Base-by-base conservation (phyloP, 2,888 invertebrate species). In the Caenorhabditis becei region DNA sequence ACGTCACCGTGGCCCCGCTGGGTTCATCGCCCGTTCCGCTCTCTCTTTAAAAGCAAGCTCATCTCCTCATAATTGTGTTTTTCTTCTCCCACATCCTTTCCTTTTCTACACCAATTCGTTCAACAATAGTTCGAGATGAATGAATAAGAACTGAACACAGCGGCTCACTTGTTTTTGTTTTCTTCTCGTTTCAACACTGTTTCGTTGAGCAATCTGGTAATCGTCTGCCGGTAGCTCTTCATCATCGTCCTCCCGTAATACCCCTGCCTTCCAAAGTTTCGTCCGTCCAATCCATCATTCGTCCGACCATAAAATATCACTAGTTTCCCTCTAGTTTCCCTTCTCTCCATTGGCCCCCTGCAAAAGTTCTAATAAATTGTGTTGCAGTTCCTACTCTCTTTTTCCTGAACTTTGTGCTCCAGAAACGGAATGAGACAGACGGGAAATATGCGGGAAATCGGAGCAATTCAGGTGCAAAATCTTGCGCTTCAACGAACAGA, bases 281-380 rank as follows among this genome's bases (percentile, higher is more conserved):
- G 49, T n/a, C 44, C 37, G 56, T 59, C 59, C 58, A 59, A 69
- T 69, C 69, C 59, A 59, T 69, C 70, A 61, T 70, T 61, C 61
- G 24, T 41, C 23, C n/a, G n/a, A n/a, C 53, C 41, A 70, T 70
- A 53, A 70, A 70, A 61, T 61, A 70, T 70, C 69, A 70, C 59
- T 70, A 32, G 58, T 51, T 59, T 70, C 69, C 70, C 49, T 0
- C 23, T 14, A 41, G 41, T 41, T 41, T 16, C 41, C 41, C 35
- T 10, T 35, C 35, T 35, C 35, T 32, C 32, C 10, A 41, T 41
- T 16, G 41, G 41, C 8, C n/a, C 28, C 47, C 26, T 44, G 16
- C 28, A 26, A 62, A 41, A 4, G 20, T 8, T 32, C 32, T 53
- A 51, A 51, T 65, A 59, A 59, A 59, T 65, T 65, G 32, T 65